These are phyloP conservation scores for Piprites chloris DNA, from an alignment of 2,113 vertebrate species.

Conservation along the genomic window DNA sequence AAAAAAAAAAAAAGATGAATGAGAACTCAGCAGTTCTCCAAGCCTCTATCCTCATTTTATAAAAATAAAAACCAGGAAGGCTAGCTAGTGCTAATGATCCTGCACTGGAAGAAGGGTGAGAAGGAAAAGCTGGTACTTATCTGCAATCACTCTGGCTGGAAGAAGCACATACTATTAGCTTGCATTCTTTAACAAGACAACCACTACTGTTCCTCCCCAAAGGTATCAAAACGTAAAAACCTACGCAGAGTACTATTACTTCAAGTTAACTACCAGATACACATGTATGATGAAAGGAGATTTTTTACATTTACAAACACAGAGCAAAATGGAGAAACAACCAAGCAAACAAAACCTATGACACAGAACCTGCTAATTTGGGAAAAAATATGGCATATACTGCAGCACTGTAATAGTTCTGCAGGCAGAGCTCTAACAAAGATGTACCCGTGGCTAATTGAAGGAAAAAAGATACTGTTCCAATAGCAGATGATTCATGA, in stretches of 20 bases:
- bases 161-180: neutral
- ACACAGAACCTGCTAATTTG: neutral
- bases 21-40: neutral
- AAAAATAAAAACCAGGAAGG: neutral
- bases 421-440: slow-evolving; percentile 29
- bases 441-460: slow-evolving; percentile 5
- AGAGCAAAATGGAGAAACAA: neutral
- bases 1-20: neutral
- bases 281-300: neutral
- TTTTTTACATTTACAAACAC: neutral
- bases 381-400: neutral
- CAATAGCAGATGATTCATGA: slow-evolving; percentile 50
- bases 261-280: neutral
- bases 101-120: neutral
- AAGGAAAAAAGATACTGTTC: slow-evolving; percentile 30
- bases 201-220: neutral
- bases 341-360: neutral
- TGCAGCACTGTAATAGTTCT: neutral
- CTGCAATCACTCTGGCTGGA: neutral
- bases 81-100: neutral
- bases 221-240: neutral
- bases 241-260: neutral
- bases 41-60: neutral
- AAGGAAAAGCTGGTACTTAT: neutral
- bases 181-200: neutral